Base-by-base conservation (phyloP, 2,113 vertebrate genomes). In the Miniopterus natalensis region DNA sequence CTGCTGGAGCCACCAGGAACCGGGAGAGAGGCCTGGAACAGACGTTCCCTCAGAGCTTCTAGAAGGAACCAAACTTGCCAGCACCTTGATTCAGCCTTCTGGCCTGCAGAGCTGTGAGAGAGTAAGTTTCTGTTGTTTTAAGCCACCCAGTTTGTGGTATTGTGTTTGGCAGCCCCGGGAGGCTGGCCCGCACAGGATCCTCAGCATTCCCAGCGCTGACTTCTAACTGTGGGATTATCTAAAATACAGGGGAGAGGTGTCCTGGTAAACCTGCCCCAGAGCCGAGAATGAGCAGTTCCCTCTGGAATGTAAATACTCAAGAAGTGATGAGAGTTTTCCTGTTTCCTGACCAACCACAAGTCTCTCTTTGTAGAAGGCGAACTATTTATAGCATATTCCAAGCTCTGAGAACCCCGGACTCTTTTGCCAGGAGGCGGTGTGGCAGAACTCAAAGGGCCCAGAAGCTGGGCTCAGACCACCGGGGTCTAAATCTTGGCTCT, bases 261-360 rank as follows among this genome's bases (percentile, higher is more conserved):
- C 79, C 84, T 88, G 80, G 59, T 68, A 57, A 93, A 89, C 90
- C 47, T 75, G 84, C 59, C 88, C 77, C 27, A 12, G 6, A 36
- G 77, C 65, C 57, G 81, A 96, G 77, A 77, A 87, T 88, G 95
- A 96, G 85, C 88, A 95, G 88, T 88, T 85, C 13, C 75, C 81
- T 92, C 90, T 31, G 90, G 95, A 97, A 97, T 96, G 96, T 96
- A 97, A 97, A 97, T 85, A 95, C 94, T 96, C 63, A 78, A 90
- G 90, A 93, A 92, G 93, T 40, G 93, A 93, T 31, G 75, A 83
- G 74, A 70, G 65, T 96, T 94, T 93, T 92, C 93, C 97, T 94
- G 63, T 95, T 97, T 97, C 85, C 94, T 96, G 80, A 95, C 84
- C 90, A 92, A 95, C 92, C 49, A 51, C 71, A 71, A 95, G 94